Conservation (phyloP, 2,888 invertebrate species). For the Heliconius ethilla region DNA sequence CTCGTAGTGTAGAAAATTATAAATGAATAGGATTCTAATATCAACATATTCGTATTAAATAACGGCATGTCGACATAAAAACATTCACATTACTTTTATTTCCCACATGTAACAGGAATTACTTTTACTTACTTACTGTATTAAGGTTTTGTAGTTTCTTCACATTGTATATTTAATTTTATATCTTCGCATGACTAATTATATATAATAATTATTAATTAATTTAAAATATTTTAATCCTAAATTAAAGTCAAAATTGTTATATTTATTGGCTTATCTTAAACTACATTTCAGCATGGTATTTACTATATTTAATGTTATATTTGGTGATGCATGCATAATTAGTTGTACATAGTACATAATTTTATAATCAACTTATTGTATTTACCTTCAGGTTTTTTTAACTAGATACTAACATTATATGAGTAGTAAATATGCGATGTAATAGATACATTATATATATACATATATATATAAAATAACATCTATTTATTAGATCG, state of each 20-base stretch:
- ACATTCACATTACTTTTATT: constrained; percentile 28
- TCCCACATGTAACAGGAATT: constrained; percentile 12
- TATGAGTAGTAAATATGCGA: constrained; percentile 5
- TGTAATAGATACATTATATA: not conserved
- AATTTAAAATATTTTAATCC: not conserved
- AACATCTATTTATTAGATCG: constrained; percentile 33
- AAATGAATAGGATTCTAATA: constrained; percentile 14
- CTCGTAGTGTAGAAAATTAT: not conserved
- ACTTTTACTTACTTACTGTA: not conserved
- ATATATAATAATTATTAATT: not conserved
- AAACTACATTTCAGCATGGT: not conserved
- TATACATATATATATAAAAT: not conserved
- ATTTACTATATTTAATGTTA: not conserved
- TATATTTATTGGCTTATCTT: constrained; percentile 6
- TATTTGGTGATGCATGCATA: constrained; percentile 16
- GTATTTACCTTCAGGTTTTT: not conserved
- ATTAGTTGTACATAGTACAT: not conserved
- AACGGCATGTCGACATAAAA: constrained; percentile 42
- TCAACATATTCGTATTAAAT: constrained; percentile 40
- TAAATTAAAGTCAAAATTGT: not conserved
- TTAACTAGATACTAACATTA: constrained; percentile 12
- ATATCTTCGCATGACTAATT: constrained; percentile 3
- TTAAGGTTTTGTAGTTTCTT: not conserved
- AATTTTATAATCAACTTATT: not conserved
- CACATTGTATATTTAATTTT: not conserved